Evolutionary conservation across 1,140 invertebrate species (phyloP), one percentile per base, ranked within the genome.

Genomic region (Neoseiulus cucumeris): DNA sequence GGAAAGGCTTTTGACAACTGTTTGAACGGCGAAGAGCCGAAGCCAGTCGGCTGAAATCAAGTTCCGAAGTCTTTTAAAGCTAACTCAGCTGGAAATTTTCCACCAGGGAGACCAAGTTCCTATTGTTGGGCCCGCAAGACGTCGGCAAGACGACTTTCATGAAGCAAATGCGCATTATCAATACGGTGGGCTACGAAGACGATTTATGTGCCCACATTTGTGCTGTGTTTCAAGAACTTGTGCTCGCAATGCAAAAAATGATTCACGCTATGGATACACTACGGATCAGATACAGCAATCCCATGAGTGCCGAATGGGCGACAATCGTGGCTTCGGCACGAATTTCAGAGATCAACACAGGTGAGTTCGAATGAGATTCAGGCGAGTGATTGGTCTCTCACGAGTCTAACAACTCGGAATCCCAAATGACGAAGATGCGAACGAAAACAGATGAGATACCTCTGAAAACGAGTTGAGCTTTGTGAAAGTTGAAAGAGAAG

Each of bases 131-230:
- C 22, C 51, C 51, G 14, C 14, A 59, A 6, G 51, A 59, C 51
- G 51, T 59, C 25, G 96, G 96, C 45, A 99, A 99, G 79, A 98
- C 93, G 69, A 99, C 96, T 67, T 99, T 99, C 79, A 98, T 99
- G 79, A 99, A 98, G 84, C 95, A 99, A 83, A 98, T 99, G 96
- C 85, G 94, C 80, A 99, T 99, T 81, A 99, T 99, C 78, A 95
- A 98, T 80, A 95, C 95, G 65, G 85, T 90, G 69, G 96, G 96
- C 70, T 99, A 98, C 79, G 92, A 98, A 78, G 95, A 99, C 75
- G 96, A 99, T 79, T 97, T 97, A 79, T 83, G 89, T 71, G 87
- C 89, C 67, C 97, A 95, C 78, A 97, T 98, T 74, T 97, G 97
- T 80, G 84, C 98, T 72, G 94, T 99, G 51, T 98, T 94, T 79